Conservation (phyloP, 2,113 vertebrate species). For the human (Homo sapiens) region GRCh38 chr3:73547501-73548000, state of each 20-base stretch:
- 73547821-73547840: slow-evolving; percentile 67
- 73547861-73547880: slow-evolving; percentile 1
- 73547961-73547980: slow-evolving; percentile 75
- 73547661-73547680: not conserved
- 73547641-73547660: not conserved
- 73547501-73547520: accelerated
- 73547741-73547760: not conserved
- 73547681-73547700: not conserved
- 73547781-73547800: not conserved
- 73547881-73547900: slow-evolving; percentile 52
- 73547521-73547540: not conserved
- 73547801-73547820: not conserved
- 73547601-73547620: not conserved
- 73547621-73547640: accelerated
- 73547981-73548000: slow-evolving; percentile 75
- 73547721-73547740: not conserved
- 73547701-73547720: not conserved
- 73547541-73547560: no score
- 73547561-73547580: not conserved
- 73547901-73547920: slow-evolving; percentile 71
- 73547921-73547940: slow-evolving; percentile 73
- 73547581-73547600: not conserved
- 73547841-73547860: slow-evolving; percentile 72
- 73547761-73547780: not conserved
- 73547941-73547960: slow-evolving; percentile 78